Percentiles rank a stretch among this genome's conserved stretches.
Conservation (phyloP, 92 coral and sea anemone species). For the Diadumene lineata region DNA sequence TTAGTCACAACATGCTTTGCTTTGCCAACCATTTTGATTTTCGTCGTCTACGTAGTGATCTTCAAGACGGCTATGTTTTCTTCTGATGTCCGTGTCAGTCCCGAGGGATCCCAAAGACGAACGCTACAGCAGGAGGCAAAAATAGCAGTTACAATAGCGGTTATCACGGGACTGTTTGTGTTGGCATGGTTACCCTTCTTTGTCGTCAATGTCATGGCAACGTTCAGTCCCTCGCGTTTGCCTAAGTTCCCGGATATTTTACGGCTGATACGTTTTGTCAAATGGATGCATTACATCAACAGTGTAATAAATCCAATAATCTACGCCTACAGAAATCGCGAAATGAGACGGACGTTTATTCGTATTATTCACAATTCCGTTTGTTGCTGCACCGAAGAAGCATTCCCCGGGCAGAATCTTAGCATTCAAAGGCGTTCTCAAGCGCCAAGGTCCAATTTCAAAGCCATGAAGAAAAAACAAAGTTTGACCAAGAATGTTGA, state of each 20-base stretch:
- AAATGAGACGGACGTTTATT: conserved; percentile 73
- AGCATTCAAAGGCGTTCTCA: conserved; percentile 20
- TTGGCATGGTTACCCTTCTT: conserved; percentile 91
- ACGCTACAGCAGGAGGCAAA: conserved; percentile 65
- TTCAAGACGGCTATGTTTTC: conserved; percentile 61
- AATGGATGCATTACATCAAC: conserved; percentile 95
- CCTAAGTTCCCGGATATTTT: conserved; percentile 47
- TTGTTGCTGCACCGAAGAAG: conserved; percentile 25
- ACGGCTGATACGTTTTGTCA: conserved; percentile 65
- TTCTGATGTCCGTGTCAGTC: conserved; percentile 50
- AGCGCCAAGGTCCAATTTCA: conserved; percentile 7
- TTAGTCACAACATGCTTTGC: conserved; percentile 63
- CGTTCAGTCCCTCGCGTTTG: conserved; percentile 40
- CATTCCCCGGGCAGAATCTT: not conserved
- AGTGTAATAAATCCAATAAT: conserved; percentile 81
- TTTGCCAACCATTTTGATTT: conserved; percentile 61
- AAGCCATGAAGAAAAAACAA: not conserved
- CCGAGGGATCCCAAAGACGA: conserved; percentile 44
- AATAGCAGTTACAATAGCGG: conserved; percentile 75
- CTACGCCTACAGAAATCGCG: conserved; percentile 78
- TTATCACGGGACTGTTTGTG: conserved; percentile 77
- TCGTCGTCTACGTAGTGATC: conserved; percentile 61
- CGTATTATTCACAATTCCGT: conserved; percentile 35
- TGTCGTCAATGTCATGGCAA: conserved; percentile 53
- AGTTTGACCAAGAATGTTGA: not conserved